Conservation (phyloP, 2,888 invertebrate genomes). For the Pteria penguin region DNA sequence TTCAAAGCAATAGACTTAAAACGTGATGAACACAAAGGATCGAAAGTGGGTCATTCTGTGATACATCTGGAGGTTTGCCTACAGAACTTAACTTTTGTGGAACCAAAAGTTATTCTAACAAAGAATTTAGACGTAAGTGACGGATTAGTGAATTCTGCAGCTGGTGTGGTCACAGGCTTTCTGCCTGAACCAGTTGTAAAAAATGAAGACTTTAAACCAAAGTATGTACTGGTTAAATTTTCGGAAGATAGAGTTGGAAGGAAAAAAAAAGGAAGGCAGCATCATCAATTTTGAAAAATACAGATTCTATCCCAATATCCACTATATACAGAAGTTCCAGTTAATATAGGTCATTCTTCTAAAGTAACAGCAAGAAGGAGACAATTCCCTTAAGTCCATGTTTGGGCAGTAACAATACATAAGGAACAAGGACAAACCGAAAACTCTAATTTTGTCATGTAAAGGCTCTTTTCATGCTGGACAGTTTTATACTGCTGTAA, state of each 20-base stretch:
- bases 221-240: slow-evolving; percentile 28
- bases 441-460: slow-evolving; percentile 5
- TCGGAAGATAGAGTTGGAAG: slow-evolving; percentile 21
- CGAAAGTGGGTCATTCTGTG: background rate
- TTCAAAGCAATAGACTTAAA: slow-evolving; percentile 18
- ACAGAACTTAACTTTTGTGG: background rate
- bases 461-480: too few species aligned
- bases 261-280: slow-evolving; percentile 3
- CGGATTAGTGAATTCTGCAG: too few species aligned
- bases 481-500: too few species aligned
- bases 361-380: slow-evolving; percentile 15
- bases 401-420: slow-evolving; percentile 26
- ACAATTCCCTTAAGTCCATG: slow-evolving; percentile 13
- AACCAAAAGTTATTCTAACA: slow-evolving; percentile 11
- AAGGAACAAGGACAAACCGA: slow-evolving; percentile 30
- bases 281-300: background rate
- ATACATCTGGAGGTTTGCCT: slow-evolving; percentile 13
- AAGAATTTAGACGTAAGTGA: slow-evolving; percentile 25
- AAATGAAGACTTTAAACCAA: background rate
- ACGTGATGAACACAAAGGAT: slow-evolving; percentile 16
- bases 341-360: slow-evolving; percentile 4
- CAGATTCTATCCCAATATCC: slow-evolving; percentile 24
- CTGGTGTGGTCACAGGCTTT: slow-evolving; percentile 16
- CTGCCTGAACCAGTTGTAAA: slow-evolving; percentile 2
- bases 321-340: slow-evolving; percentile 9